Base-by-base conservation (phyloP, 2,113 vertebrate genomes). In the Cnemophilus loriae region DNA sequence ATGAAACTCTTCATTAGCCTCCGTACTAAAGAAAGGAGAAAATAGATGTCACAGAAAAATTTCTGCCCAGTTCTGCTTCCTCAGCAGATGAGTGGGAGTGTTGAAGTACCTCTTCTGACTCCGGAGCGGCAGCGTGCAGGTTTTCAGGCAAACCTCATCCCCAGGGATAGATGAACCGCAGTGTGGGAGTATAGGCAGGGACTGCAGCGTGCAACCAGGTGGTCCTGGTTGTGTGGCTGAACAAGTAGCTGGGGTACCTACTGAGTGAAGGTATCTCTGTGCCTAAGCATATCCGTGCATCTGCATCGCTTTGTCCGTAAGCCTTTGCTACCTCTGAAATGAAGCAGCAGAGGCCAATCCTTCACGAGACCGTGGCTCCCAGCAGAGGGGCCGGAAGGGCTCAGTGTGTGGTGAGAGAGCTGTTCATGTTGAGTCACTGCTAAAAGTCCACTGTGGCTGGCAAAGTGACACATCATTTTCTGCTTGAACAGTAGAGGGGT, bases 1-100 rank as follows among this genome's bases (percentile, higher is more conserved):
- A 3, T 81, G 88, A 91, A 96, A 92, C 88, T 96, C 90, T 92
- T 96, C 85, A 95, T 95, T 94, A 92, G 82, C 75, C 44, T 70
- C 60, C 0, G 0, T 53, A 32, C 39, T 88, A 71, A 90, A 94
- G 82, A 86, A 93, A 70, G 52, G 55, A 90, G 52, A 77, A 94
- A 94, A 95, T 63, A 81, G 46, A 60, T 90, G 82, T 68, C 81
- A 41, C 27, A 27, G 83, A 68, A 68, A 50, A 92, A 87, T 28
- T 88, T 77, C 84, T 97, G 91, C 90, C 87, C 75, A 37, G 67
- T 93, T 85, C 68, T 88, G 59, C 63, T 91, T 91, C 49, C 69
- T 82, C 59, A 61, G 59, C 85, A 88, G 88, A 67, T 5, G 39
- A 86, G 94, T 92, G 68, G 85, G 94, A 92, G 68, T 90, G 37